Evolutionary conservation across 2,888 invertebrate genomes (phyloP).

Genomic region (Cosmia pyralina): DNA sequence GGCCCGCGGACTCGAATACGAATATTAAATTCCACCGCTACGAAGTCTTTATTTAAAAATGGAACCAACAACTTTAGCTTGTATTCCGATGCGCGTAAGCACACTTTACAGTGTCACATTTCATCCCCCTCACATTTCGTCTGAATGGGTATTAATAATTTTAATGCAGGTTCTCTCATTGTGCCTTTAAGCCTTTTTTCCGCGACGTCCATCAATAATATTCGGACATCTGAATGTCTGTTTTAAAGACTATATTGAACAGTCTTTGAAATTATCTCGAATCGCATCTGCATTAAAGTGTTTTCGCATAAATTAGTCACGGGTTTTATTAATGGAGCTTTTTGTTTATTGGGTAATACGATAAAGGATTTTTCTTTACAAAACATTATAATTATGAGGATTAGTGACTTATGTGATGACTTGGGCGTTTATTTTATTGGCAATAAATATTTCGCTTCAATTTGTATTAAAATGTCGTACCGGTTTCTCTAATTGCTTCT

Average conservation of each 20-base stretch:
- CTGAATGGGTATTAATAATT: constrained; percentile 87
- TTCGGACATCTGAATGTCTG: constrained; percentile 87
- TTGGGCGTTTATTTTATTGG: constrained; percentile 36
- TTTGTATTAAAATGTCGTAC: constrained; percentile 3
- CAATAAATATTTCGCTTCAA: constrained; percentile 7
- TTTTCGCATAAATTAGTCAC: constrained; percentile 78
- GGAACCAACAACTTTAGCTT: constrained; percentile 81
- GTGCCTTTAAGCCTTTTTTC: constrained; percentile 81
- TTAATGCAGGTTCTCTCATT: constrained; percentile 88
- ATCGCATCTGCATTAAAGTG: constrained; percentile 78
- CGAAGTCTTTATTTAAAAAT: constrained; percentile 86
- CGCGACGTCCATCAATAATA: constrained; percentile 87
- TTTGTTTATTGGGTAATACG: constrained; percentile 58
- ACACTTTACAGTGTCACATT: constrained; percentile 74
- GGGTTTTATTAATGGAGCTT: constrained; percentile 69
- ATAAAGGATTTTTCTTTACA: constrained; percentile 31
- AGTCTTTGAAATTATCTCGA: constrained; percentile 81
- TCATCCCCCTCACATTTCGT: constrained; percentile 65
- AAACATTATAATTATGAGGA: constrained; percentile 38
- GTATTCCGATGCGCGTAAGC: constrained; percentile 79
- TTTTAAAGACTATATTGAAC: constrained; percentile 83
- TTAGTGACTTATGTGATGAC: constrained; percentile 42
- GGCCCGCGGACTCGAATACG: constrained; percentile 85
- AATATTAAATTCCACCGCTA: constrained; percentile 88
- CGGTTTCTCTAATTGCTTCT: constrained; percentile 8